Base-by-base conservation (phyloP, 2,888 invertebrate species). In the Maniola hyperantus region DNA sequence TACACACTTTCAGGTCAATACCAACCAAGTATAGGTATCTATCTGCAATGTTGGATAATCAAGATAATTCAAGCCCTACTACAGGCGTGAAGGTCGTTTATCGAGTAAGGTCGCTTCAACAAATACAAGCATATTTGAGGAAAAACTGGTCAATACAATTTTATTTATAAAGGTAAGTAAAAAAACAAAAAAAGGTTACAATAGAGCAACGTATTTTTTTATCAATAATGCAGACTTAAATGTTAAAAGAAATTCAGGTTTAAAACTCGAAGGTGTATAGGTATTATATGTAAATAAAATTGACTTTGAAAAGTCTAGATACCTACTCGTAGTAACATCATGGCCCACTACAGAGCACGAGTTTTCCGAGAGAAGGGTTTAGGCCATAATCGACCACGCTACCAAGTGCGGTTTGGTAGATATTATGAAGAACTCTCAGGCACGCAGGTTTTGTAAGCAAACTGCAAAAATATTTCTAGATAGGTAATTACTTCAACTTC, bases 51-150 rank as follows among this genome's bases (percentile, higher is more conserved):
- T 55, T 36, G 18, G 55, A 58, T 26, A 58, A 58, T 44, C 58
- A 44, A 44, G 42, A 58, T 33, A 26, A 44, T 44, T 18, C 58
- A 20, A 44, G 13, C 58, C 44, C 20, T 58, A 39, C 20, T 58
- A 39, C 15, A 58, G 58, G 44, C 58, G 58, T 58, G 58, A 58
- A 58, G 58, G 58, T 46, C 26, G 15, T 54, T 55, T 13, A 57
- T 44, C n/a, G 44, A 44, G 58, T 44, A 58, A 46, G 42, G 44
- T 44, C 26, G 42, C 57, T 46, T 26, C 42, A 58, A 44, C 48
- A 48, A 55, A 39, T 36, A 55, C 55, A 18, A 13, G 18, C n/a
- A n/a, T 15, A 39, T 55, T 55, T 55, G 36, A 55, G 44, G 58
- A 46, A 58, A 58, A 58, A 58, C 42, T 33, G 44, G 39, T 58